phyloP scores from a whole-genome alignment of 2,113 vertebrate genomes.

The Myanophis thanlyinensis region DNA sequence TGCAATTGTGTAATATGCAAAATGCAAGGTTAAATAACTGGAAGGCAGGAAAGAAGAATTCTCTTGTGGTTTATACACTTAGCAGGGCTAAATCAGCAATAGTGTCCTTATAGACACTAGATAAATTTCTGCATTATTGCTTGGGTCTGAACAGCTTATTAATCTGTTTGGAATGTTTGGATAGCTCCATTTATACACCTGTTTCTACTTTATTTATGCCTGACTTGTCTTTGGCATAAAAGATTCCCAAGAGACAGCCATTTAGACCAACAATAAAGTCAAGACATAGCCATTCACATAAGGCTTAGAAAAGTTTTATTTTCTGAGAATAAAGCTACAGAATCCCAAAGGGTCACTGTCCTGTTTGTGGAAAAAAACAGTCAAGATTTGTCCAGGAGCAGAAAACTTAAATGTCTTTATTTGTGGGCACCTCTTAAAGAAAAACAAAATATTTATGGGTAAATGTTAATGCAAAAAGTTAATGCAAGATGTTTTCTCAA shows the following conservation, averaged over 20 bases:
- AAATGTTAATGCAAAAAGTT: too few species aligned
- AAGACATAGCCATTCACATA: background rate
- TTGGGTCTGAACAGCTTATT: too few species aligned
- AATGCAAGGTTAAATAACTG: background rate
- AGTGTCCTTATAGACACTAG: background rate
- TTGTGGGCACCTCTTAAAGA: background rate
- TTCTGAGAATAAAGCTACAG: background rate
- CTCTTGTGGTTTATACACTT: background rate
- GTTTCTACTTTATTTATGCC: background rate
- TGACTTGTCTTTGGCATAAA: background rate
- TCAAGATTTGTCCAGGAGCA: background rate
- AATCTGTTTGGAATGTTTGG: too few species aligned
- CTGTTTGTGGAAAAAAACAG: background rate
- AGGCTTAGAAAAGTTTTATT: background rate
- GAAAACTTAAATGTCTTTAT: background rate
- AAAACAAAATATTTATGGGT: background rate
- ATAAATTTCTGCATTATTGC: background rate
- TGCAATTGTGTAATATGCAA: background rate
- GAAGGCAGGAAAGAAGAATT: background rate
- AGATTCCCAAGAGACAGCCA: too few species aligned
- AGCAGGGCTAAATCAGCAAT: background rate
- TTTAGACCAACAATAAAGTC: background rate
- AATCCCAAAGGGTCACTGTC: too few species aligned
- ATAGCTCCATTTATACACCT: background rate
- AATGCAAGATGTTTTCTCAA: background rate